Conservation (phyloP, 2,113 vertebrate species). For the Etheostoma spectabile region DNA sequence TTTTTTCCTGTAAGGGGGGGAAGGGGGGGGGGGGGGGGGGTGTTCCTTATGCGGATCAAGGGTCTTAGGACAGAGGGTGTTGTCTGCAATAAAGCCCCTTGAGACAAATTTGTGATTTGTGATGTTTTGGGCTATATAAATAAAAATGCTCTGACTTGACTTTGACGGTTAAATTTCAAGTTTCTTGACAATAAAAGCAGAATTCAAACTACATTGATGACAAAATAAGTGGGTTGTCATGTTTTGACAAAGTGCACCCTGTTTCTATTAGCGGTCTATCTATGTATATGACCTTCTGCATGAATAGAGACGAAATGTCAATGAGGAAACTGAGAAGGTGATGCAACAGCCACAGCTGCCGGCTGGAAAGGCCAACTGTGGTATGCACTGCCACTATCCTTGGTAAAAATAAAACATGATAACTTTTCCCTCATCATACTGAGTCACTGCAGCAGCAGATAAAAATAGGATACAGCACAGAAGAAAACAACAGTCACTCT, state of each 20-base stretch:
- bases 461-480: background rate
- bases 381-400: background rate
- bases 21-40: no score
- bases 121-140: no score
- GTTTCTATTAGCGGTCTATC: background rate
- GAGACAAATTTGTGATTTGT: no score
- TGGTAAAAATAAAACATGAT: slow-evolving; percentile 13
- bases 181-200: background rate
- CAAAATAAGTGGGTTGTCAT: background rate
- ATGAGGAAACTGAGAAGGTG: slow-evolving; percentile 22
- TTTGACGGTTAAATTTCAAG: no score
- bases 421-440: background rate
- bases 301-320: slow-evolving; percentile 10
- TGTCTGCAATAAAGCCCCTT: no score
- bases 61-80: no score
- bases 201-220: background rate
- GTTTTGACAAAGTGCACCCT: background rate
- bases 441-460: slow-evolving; percentile 3
- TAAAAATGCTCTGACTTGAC: no score
- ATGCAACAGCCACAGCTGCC: slow-evolving; percentile 41
- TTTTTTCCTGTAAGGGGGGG: no score
- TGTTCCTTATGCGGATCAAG: no score
- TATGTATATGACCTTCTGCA: slow-evolving; percentile 18
- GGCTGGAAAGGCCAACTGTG: slow-evolving; percentile 17
- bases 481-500: background rate